These are phyloP conservation scores for Caenorhabditis brenneri DNA, from an alignment of 1,140 invertebrate species.

Conservation along the genomic window DNA sequence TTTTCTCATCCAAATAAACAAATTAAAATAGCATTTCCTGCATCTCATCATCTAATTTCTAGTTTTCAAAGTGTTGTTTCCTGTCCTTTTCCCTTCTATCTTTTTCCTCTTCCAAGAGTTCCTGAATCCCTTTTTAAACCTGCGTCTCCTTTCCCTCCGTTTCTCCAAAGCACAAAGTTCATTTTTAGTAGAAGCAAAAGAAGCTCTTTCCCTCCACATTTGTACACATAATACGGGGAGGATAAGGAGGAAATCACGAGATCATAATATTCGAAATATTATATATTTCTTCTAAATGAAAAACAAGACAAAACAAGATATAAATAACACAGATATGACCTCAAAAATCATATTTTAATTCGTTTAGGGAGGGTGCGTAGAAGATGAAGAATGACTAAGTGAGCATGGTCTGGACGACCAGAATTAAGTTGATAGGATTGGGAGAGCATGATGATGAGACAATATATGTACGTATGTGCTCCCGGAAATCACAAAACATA, in stretches of 20 bases:
- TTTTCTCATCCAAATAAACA: no score
- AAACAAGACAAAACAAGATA: background rate
- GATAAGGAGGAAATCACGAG: conserved; percentile 38
- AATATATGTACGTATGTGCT: no score
- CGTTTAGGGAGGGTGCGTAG: background rate
- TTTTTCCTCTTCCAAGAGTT: background rate
- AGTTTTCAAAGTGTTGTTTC: background rate
- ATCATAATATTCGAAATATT: background rate
- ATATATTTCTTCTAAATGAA: background rate
- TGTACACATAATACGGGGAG: background rate
- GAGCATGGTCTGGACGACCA: no score
- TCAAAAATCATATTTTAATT: conserved; percentile 1
- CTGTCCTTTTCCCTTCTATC: background rate
- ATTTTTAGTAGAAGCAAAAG: background rate
- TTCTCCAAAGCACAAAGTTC: conserved; percentile 30
- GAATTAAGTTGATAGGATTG: background rate
- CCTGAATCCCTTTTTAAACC: background rate
- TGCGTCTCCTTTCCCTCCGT: background rate
- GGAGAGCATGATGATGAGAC: no score
- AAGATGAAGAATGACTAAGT: background rate
- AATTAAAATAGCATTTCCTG: no score
- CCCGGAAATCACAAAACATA: background rate
- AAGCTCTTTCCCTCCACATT: background rate
- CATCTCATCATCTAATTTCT: background rate
- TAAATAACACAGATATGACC: conserved; percentile 2